Evolutionary conservation across 2,113 vertebrate genomes (phyloP), one percentile per base, ranked within the genome.

Genomic region (Tiliqua scincoides): DNA sequence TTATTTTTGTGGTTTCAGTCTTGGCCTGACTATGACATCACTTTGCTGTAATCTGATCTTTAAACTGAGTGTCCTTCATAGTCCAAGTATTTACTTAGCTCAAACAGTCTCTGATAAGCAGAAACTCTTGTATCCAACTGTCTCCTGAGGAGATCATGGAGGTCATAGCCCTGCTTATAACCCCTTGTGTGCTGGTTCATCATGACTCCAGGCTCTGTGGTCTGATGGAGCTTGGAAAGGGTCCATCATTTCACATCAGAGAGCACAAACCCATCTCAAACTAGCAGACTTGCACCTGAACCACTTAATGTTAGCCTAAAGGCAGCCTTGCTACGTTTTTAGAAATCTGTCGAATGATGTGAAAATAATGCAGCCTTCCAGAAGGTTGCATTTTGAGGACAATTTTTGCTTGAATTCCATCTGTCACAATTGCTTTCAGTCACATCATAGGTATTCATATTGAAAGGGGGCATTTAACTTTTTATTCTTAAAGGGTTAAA

Each of bases 341-440:
- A 54, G 25, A 61, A 87, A 15, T 68, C 23, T 1, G 5, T 65
- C 83, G 32, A 30, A 21, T n/a, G 18, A 74, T 10, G 4, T 32
- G 15, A 87, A 84, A 94, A 75, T 86, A 85, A 87, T 7, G 1
- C 9, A 90, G 82, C 89, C 91, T 86, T 90, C 85, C 87, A 90
- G 91, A 79, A 92, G 35, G 8, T 48, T 7, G 43, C 21, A 63
- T 15, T 91, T 37, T 79, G 35, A 17, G 89, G 57, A 59, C 71
- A 86, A 75, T 71, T 2, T 78, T 87, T 91, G 87, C 77, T 85
- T 88, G 76, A 92, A 93, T 65, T 83, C 74, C 86, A 80, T 84
- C 92, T 93, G 94, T 75, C 92, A 91, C 61, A 84, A 63, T 62
- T 43, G 73, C 86, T 95, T 94, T 89, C 82, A 79, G 89, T 94